Evolutionary conservation across 2,113 vertebrate genomes (phyloP).

Genomic region (Dryoscopus gambensis): DNA sequence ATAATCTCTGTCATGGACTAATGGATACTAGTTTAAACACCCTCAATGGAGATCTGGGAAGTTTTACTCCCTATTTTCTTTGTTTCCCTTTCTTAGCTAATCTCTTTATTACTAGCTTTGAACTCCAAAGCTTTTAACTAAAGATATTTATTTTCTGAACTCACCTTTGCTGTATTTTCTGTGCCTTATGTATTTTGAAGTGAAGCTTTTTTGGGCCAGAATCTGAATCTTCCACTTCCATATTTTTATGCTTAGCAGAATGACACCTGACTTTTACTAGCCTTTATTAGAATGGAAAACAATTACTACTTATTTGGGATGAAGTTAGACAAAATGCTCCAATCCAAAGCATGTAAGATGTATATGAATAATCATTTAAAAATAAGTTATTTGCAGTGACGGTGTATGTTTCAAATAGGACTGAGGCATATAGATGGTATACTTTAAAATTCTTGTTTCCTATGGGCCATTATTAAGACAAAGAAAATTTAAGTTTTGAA

Average conservation of each 20-base stretch:
- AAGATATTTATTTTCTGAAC: background rate
- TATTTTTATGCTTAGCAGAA: background rate
- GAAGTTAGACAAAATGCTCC: background rate
- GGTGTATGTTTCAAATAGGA: background rate
- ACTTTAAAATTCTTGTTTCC: background rate
- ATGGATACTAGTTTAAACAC: background rate
- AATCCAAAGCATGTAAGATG: background rate
- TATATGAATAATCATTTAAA: background rate
- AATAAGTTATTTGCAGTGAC: background rate
- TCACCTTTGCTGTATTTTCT: background rate
- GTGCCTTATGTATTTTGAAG: background rate
- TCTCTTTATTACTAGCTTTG: background rate
- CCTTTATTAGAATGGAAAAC: background rate
- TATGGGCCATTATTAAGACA: background rate
- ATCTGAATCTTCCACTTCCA: background rate
- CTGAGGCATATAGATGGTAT: background rate
- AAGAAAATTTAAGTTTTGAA: background rate
- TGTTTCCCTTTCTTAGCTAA: background rate
- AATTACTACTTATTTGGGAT: background rate
- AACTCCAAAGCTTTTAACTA: background rate
- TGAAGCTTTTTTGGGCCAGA: background rate
- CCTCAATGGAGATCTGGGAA: background rate
- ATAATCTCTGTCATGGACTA: background rate
- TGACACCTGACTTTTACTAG: background rate
- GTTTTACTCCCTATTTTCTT: background rate